A percentile compares a stretch with the other conserved stretches of the same genome.
Conservation (phyloP, 2,797 vertebrate genomes). For the Sarcophilus harrisii region DNA sequence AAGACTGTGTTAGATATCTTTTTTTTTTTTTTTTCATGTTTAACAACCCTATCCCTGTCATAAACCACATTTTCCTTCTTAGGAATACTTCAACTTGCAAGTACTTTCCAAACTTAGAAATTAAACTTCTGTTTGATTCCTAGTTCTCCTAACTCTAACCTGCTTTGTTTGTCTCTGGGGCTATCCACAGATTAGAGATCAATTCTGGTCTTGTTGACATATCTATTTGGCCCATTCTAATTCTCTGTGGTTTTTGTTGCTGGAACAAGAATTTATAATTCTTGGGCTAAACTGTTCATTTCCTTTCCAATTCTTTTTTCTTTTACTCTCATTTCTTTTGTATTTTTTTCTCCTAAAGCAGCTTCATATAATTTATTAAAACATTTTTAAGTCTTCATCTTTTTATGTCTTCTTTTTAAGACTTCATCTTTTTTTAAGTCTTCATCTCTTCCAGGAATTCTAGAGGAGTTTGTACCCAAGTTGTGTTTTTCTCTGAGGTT, state of each 20-base stretch:
- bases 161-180: no score
- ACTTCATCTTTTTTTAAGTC: not conserved
- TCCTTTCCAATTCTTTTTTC: not conserved
- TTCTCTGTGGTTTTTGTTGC: not conserved
- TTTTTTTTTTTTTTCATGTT: no score
- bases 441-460: not conserved
- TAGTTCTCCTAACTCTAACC: no score
- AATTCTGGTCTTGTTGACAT: no score
- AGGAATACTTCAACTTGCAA: no score
- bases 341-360: not conserved
- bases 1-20: no score
- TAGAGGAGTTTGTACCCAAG: not conserved
- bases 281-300: not conserved
- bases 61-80: no score
- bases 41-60: no score
- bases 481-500: not conserved
- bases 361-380: not conserved
- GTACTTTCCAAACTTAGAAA: no score
- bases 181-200: no score
- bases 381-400: not conserved
- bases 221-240: not conserved
- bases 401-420: not conserved
- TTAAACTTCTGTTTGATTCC: no score
- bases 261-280: not conserved
- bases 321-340: not conserved